Base-by-base conservation (phyloP, 2,113 vertebrate genomes). In the Microtus richardsoni region DNA sequence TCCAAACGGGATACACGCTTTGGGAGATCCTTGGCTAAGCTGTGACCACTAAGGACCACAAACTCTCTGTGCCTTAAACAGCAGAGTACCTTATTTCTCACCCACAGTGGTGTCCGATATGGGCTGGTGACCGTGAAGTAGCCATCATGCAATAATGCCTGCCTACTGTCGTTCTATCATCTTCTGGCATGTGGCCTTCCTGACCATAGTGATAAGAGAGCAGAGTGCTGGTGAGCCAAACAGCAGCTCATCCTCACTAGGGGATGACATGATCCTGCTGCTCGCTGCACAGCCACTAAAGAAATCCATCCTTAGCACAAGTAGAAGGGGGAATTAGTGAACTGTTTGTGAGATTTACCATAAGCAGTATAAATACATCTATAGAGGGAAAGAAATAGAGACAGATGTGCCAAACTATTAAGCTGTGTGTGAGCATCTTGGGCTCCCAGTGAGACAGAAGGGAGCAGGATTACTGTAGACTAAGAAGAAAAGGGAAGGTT, bases 41-140 rank as follows among this genome's bases (percentile, higher is more conserved):
- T 90, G 26, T n/a, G 10, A 7, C 73, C 39, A 39, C 52, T 44
- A 80, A 54, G 19, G 64, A 52, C 11, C 22, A 24, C 41, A 47
- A 79, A 78, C 7, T 4, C 22, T 85, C 49, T 49, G 11, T 30
- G 19, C 39, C 91, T 85, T 85, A 80, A 78, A 60, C 11, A 41
- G 14, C n/a, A 28, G 26, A 41, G 21, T 64, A 13, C 28, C 39
- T 88, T 79, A 30, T 54, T 95, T 75, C 39, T 96, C 33, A 66
- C 0, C 19, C 5, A 16, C 24, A 2, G 0, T 14, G 3, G 33
- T 30, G 28, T 52, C 11, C 11, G 26, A 2, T 64, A 30, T 77
- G 47, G 9, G 1, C 16, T 49, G 9, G 17, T 74, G 47, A 95
- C 60, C 21, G 3, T 47, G 83, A 33, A 74, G 26, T 3, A 71